Conservation (phyloP, 2,113 vertebrate species). For the Oxyura jamaicensis region DNA sequence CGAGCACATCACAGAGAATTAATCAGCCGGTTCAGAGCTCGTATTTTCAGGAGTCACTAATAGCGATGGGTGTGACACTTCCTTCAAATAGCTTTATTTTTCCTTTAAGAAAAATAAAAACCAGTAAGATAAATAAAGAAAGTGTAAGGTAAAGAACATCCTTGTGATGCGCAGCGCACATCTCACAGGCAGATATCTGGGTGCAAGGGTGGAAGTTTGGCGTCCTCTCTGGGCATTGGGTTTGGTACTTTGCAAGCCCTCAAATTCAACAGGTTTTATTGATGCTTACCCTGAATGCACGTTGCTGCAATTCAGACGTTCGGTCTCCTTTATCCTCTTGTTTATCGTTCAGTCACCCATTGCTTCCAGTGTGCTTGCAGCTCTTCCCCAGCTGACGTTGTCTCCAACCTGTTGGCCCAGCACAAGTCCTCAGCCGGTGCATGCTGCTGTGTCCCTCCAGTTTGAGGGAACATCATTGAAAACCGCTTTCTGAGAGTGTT, state of each 20-base stretch:
- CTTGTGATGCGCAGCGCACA: accelerated
- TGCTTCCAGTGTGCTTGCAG: background rate
- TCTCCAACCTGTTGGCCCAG: background rate
- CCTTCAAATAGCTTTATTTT: background rate
- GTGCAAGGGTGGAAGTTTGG: background rate
- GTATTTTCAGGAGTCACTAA: background rate
- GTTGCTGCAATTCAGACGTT: background rate
- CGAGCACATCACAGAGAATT: background rate
- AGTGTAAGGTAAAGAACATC: background rate
- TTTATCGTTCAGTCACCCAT: too few relatives aligned
- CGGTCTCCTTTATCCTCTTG: accelerated
- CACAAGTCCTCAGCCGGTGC: background rate
- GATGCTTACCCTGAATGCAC: background rate
- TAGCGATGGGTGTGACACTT: background rate
- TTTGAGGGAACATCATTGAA: background rate
- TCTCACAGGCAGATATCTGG: background rate
- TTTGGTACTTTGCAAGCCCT: background rate
- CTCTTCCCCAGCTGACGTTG: background rate
- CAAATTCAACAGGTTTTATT: background rate
- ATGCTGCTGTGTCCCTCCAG: background rate
- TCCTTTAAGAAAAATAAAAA: background rate
- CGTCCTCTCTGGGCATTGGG: background rate
- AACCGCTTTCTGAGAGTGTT: background rate
- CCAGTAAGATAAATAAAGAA: background rate
- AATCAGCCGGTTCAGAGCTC: background rate